Base-by-base conservation (phyloP, 2,888 invertebrate species). In the Nephrocerus scutellatus region DNA sequence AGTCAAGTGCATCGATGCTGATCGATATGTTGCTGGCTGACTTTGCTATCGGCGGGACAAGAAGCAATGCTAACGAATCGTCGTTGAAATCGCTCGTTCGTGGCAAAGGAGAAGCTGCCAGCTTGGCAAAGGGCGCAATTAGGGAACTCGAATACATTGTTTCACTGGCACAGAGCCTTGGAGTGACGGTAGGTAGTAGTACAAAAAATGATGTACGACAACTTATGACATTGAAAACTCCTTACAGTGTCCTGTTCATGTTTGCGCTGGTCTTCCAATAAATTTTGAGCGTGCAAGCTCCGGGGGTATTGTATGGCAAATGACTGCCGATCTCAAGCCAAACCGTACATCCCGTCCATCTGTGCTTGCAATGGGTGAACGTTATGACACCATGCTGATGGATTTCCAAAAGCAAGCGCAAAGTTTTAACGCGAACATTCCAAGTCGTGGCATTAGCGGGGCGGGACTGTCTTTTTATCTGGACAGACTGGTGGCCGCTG, bases 401-500 rank as follows among this genome's bases (percentile, higher is more conserved):
- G 76, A 79, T 35, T 84, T 82, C 55, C 76, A 82, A 46, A 67
- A 67, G 44, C 65, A 66, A 38, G 66, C 64, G 2, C 67, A 68
- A 43, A 61, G 63, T 18, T 62, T 58, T 21, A 66, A 66, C 44
- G 50, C 59, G 2, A 56, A 55, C 3, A 47, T 63, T 29, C 57
- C 63, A 2, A 55, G 51, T 35, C 59, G 66, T 1, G 56, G 57
- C 1, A 60, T 64, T 4, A 62, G 68, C 41, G 88, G 85, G 0
- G 86, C 83, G 0, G 92, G 93, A 1, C 79, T 92, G 48, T 89
- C 90, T 5, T 77, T 93, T 57, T 86, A 84, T 0, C 64, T 92
- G 42, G 92, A 93, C 54, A 79, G 82, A 55, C 72, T 91, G 51
- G 78, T 80, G 0, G 73, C 74, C 31, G 75, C 76, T 1, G 66